phyloP scores from a whole-genome alignment of 2,888 invertebrate genomes.

The Sceliomorpha sp. region DNA sequence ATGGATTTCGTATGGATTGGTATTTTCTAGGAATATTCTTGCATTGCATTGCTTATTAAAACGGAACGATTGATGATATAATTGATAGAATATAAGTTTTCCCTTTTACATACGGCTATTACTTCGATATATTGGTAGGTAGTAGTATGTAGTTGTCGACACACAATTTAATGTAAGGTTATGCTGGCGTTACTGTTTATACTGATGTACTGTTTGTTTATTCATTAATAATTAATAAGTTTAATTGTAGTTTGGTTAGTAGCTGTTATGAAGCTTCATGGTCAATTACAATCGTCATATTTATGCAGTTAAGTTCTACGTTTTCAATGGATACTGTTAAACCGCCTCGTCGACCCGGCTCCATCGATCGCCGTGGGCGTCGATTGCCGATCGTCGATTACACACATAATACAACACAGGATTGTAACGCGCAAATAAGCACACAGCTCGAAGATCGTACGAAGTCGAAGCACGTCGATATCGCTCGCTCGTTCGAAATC shows the following conservation, averaged over 20 bases:
- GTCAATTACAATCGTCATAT: constrained; percentile 71
- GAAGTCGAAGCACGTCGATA: too few relatives aligned
- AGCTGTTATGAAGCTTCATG: constrained; percentile 78
- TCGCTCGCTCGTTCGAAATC: too few relatives aligned
- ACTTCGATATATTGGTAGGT: constrained; percentile 80
- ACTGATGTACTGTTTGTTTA: constrained; percentile 79
- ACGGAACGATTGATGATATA: constrained; percentile 80
- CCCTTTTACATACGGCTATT: constrained; percentile 80
- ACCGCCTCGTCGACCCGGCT: constrained; percentile 32
- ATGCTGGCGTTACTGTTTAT: constrained; percentile 79
- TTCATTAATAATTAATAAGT: constrained; percentile 80
- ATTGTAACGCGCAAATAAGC: too few relatives aligned
- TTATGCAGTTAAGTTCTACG: constrained; percentile 79
- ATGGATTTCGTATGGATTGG: constrained; percentile 51
- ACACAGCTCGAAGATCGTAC: too few relatives aligned
- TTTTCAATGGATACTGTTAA: constrained; percentile 60
- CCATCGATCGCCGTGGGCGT: constrained; percentile 36
- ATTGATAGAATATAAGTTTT: constrained; percentile 80
- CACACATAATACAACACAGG: too few relatives aligned
- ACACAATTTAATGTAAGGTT: constrained; percentile 80
- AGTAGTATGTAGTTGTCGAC: constrained; percentile 81
- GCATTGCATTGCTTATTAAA: constrained; percentile 78
- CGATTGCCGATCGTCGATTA: constrained; percentile 5
- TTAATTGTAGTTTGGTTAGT: constrained; percentile 80
- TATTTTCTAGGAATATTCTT: constrained; percentile 60